These are phyloP conservation scores for Drosophila niveifrons DNA, from an alignment of 2,888 invertebrate genomes.

Conservation along the genomic window DNA sequence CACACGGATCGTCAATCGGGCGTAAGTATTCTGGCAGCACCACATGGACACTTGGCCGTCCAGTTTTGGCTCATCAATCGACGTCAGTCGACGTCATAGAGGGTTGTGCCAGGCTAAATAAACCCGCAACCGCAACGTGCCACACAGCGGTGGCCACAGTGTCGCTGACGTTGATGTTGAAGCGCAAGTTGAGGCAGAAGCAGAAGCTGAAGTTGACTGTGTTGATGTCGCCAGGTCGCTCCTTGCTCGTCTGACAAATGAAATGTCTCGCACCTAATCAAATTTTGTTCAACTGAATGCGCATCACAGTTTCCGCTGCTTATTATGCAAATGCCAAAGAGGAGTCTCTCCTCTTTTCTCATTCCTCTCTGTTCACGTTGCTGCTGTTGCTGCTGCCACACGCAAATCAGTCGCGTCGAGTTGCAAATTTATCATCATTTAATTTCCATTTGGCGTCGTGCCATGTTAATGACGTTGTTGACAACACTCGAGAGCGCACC, in stretches of 20 bases:
- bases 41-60: constrained; percentile 46
- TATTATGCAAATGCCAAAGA: constrained; percentile 70
- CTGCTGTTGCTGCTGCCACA: constrained; percentile 28
- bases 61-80: constrained; percentile 65
- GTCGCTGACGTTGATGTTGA: constrained; percentile 19
- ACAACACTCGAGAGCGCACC: constrained; percentile 64
- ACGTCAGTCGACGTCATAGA: constrained; percentile 47
- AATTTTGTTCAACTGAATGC: constrained; percentile 74
- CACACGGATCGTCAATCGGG: constrained; percentile 29
- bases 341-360: constrained; percentile 40
- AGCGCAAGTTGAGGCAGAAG: constrained; percentile 1
- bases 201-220: constrained; percentile 7
- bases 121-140: constrained; percentile 33
- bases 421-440: constrained; percentile 81
- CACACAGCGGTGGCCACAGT: constrained; percentile 48
- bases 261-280: constrained; percentile 78
- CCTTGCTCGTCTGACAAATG: constrained; percentile 60
- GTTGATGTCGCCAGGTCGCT: constrained; percentile 51
- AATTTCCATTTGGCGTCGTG: constrained; percentile 79
- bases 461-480: constrained; percentile 81
- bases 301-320: constrained; percentile 65
- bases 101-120: constrained; percentile 45
- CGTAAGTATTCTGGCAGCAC: constrained; percentile 61
- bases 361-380: no score
- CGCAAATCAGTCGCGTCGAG: constrained; percentile 61